A percentile compares a stretch with the other conserved stretches of the same genome.
These are phyloP conservation scores for Chaetogeoica ovagalla DNA, from an alignment of 2,888 invertebrate genomes.

Conservation along the genomic window DNA sequence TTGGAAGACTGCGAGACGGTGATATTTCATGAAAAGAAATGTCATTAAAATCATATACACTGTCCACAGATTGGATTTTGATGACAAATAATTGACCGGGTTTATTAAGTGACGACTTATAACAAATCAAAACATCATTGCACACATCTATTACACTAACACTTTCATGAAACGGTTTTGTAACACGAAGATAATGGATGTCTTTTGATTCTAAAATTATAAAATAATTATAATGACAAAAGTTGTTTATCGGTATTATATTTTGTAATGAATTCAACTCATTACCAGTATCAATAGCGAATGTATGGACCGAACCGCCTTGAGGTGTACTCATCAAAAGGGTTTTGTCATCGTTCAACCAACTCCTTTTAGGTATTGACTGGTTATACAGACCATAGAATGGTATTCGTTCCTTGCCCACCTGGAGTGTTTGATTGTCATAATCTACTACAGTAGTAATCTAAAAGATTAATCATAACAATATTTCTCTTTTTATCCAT, in stretches of 20 bases:
- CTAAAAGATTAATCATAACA: constrained; percentile 14
- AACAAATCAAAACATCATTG: constrained; percentile 32
- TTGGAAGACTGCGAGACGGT: constrained; percentile 32
- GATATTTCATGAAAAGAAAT: constrained; percentile 35
- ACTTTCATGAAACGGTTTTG: constrained; percentile 44
- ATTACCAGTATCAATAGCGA: constrained; percentile 68
- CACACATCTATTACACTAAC: constrained; percentile 37
- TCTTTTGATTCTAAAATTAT: constrained; percentile 32
- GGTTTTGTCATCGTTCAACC: constrained; percentile 67
- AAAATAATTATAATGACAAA: neutral
- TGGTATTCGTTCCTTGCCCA: constrained; percentile 60
- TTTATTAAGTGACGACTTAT: constrained; percentile 50
- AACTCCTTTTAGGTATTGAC: constrained; percentile 67
- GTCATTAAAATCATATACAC: constrained; percentile 15
- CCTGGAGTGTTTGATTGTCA: constrained; percentile 62
- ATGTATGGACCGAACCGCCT: constrained; percentile 66
- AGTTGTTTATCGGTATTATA: neutral
- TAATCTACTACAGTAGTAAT: constrained; percentile 62
- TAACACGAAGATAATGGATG: constrained; percentile 37
- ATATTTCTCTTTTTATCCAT: neutral
- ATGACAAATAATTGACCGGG: constrained; percentile 38
- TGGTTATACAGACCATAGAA: constrained; percentile 73
- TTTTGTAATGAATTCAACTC: neutral
- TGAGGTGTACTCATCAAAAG: constrained; percentile 70
- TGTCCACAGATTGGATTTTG: neutral